Conservation (phyloP, 1,140 invertebrate species). For the Calosoma granatense region DNA sequence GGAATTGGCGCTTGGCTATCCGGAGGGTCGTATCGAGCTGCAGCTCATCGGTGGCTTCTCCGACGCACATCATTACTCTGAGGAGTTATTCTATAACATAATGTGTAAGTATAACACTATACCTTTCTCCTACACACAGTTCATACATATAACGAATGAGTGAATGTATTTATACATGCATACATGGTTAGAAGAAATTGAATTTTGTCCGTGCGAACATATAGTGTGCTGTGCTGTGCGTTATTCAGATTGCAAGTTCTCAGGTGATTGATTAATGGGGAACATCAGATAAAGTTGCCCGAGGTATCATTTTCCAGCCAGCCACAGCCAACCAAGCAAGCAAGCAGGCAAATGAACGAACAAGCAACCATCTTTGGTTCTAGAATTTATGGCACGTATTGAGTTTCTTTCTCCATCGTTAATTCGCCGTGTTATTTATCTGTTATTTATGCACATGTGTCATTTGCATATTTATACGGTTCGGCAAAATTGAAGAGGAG, state of each 20-base stretch:
- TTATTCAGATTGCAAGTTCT: too few relatives aligned
- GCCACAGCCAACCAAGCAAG: too few relatives aligned
- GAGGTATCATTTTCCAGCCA: too few relatives aligned
- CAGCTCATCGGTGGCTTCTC: conserved; percentile 84
- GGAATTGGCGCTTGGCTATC: conserved; percentile 70
- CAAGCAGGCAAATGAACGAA: too few relatives aligned
- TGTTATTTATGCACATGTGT: not conserved
- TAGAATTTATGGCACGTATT: not conserved
- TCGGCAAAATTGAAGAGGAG: not conserved
- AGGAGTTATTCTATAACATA: conserved; percentile 79
- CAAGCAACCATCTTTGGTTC: too few relatives aligned
- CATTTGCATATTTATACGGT: not conserved
- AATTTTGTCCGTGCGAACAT: not conserved
- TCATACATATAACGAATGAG: not conserved
- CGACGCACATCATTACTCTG: conserved; percentile 72
- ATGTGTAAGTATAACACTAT: conserved; percentile 60
- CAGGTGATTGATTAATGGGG: not conserved
- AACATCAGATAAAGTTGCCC: too few relatives aligned
- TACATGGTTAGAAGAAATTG: too few relatives aligned
- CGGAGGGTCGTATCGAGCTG: conserved; percentile 77
- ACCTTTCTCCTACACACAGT: not conserved
- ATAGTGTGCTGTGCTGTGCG: too few relatives aligned
- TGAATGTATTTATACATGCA: too few relatives aligned
- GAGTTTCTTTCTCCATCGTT: not conserved
- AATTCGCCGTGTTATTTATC: not conserved